Conservation (phyloP, 2,113 vertebrate species). For the Triplophysa siluroides region DNA sequence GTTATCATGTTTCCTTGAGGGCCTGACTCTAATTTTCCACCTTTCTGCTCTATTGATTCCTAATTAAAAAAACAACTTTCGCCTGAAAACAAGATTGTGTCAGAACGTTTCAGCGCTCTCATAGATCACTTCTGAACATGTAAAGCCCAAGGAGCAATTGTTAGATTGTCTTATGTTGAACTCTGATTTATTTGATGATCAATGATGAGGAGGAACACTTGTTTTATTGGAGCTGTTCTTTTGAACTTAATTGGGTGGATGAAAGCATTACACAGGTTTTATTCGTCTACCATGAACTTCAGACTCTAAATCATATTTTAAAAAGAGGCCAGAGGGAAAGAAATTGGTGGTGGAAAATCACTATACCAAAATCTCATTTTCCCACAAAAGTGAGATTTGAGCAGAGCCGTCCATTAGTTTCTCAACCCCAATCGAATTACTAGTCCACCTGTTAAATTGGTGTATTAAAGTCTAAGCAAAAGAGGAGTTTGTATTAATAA, state of each 20-base stretch:
- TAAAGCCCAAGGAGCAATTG: conserved; percentile 16
- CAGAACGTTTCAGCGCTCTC: conserved; percentile 25
- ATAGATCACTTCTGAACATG: conserved; percentile 18
- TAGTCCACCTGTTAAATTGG: background rate
- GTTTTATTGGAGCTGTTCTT: background rate
- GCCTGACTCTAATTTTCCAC: conserved; percentile 45
- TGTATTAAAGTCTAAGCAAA: no score
- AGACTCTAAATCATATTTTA: background rate
- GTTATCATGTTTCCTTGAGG: conserved; percentile 39
- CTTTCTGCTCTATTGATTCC: conserved; percentile 51
- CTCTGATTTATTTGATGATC: background rate
- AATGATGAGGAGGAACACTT: background rate
- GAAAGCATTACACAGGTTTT: background rate
- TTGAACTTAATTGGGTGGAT: background rate
- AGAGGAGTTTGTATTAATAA: no score
- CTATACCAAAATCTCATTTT: background rate
- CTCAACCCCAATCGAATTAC: background rate
- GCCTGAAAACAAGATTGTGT: conserved; percentile 39
- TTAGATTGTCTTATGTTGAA: conserved; percentile 11
- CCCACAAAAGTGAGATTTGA: background rate
- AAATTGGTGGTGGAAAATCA: background rate
- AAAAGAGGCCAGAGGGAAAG: background rate
- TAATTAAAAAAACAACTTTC: conserved; percentile 49
- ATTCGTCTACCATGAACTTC: background rate
- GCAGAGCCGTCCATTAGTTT: background rate